phyloP scores from a whole-genome alignment of 2,888 invertebrate species.

The Parnassius orleans region DNA sequence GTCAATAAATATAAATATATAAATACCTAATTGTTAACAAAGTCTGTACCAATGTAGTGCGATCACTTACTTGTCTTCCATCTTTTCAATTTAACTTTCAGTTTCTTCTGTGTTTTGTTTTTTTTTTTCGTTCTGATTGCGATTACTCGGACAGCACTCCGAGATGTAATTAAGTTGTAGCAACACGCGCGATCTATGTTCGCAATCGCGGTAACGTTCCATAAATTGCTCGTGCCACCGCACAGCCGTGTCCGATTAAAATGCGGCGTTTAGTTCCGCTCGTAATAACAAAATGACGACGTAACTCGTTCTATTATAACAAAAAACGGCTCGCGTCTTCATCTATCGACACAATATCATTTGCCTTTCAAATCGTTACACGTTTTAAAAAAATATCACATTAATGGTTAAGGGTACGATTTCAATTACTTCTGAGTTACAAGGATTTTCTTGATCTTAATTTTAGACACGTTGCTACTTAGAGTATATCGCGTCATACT shows the following conservation, averaged over 20 bases:
- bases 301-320: slow-evolving; percentile 6
- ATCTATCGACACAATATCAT: neutral
- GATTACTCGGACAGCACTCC: slow-evolving; percentile 3
- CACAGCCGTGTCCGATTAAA: slow-evolving; percentile 3
- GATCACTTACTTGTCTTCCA: slow-evolving; percentile 9
- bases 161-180: slow-evolving; percentile 16
- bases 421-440: too few species aligned
- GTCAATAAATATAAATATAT: too few species aligned
- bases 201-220: neutral
- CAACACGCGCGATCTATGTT: slow-evolving; percentile 1
- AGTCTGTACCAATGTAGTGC: neutral
- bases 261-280: slow-evolving; percentile 15
- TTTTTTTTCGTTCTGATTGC: slow-evolving; percentile 16
- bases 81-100: slow-evolving; percentile 20
- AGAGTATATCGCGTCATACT: too few species aligned
- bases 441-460: too few species aligned
- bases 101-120: slow-evolving; percentile 19
- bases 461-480: too few species aligned
- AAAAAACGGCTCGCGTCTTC: slow-evolving; percentile 3
- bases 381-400: too few species aligned
- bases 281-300: slow-evolving; percentile 10
- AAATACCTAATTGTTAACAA: too few species aligned
- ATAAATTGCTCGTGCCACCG: neutral
- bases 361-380: too few species aligned
- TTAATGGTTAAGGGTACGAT: too few species aligned